These are phyloP conservation scores for Ranitomeya imitator DNA, from an alignment of 2,113 vertebrate genomes.

Conservation along the genomic window DNA sequence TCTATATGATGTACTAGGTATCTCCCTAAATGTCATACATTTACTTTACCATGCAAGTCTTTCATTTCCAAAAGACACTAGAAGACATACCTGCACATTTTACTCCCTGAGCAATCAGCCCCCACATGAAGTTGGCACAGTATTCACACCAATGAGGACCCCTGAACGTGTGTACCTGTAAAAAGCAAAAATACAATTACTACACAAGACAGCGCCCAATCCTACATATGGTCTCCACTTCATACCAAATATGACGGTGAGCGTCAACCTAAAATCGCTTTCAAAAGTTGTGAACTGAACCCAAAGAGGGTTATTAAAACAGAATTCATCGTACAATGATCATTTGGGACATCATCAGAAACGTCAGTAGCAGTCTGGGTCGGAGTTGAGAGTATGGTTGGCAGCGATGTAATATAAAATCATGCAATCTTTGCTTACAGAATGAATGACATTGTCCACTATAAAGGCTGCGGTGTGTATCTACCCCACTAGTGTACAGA, in stretches of 20 bases:
- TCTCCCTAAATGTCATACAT: background rate
- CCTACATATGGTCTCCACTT: background rate
- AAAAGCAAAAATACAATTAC: slow-evolving; percentile 47
- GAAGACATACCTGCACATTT: slow-evolving; percentile 91
- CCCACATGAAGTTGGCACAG: slow-evolving; percentile 99
- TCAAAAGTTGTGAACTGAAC: background rate
- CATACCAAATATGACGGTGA: background rate
- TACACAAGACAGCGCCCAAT: slow-evolving; percentile 35
- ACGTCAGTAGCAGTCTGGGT: background rate
- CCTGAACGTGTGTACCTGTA: slow-evolving; percentile 94
- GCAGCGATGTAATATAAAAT: background rate
- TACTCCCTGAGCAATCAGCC: slow-evolving; percentile 97
- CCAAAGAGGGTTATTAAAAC: background rate
- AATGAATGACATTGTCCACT: background rate
- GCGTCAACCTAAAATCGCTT: background rate
- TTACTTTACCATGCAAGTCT: background rate
- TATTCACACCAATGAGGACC: slow-evolving; percentile 99
- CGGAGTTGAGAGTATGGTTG: background rate
- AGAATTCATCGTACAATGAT: background rate
- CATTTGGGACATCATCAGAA: background rate
- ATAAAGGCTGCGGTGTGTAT: background rate
- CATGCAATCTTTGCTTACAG: background rate
- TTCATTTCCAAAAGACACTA: background rate
- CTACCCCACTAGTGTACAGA: background rate
- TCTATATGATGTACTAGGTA: background rate